These are phyloP conservation scores for Patiria pectinifera DNA, from an alignment of 53 echinoderm and acorn worm genomes.

Conservation along the genomic window DNA sequence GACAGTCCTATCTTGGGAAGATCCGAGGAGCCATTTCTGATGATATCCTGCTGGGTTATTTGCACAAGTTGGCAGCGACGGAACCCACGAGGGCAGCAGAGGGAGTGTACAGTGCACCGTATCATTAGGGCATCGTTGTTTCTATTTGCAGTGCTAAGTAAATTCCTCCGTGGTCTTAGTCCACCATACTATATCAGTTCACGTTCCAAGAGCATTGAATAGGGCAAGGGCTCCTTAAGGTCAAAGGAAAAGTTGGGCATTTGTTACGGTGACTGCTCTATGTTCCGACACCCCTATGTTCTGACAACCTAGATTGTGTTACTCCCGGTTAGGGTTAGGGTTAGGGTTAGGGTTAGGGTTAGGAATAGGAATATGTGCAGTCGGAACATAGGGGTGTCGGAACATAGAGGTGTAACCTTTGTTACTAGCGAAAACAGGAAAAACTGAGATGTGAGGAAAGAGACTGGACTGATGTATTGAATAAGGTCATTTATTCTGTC, in stretches of 20 bases:
- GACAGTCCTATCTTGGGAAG: neutral
- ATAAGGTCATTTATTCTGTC: too few species aligned
- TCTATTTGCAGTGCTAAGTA: too few species aligned
- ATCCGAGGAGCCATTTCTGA: neutral
- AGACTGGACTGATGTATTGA: neutral
- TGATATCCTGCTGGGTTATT: neutral
- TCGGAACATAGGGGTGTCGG: too few species aligned
- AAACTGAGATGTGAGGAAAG: neutral
- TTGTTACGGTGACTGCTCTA: too few species aligned
- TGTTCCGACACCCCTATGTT: too few species aligned
- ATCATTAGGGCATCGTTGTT: too few species aligned
- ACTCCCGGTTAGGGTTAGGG: too few species aligned
- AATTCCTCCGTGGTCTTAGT: too few species aligned
- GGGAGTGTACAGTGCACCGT: neutral
- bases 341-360: too few species aligned
- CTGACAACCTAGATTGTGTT: too few species aligned
- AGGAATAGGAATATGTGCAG: too few species aligned
- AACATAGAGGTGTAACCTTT: too few species aligned
- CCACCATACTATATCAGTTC: neutral
- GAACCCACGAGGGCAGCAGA: slow-evolving; percentile 28
- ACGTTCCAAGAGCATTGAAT: slow-evolving; percentile 30
- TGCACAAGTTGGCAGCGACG: neutral
- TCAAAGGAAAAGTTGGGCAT: neutral
- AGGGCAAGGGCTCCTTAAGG: neutral
- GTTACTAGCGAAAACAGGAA: slow-evolving; percentile 19